Conservation (phyloP, 2,113 vertebrate genomes). For the Caranx ignobilis region DNA sequence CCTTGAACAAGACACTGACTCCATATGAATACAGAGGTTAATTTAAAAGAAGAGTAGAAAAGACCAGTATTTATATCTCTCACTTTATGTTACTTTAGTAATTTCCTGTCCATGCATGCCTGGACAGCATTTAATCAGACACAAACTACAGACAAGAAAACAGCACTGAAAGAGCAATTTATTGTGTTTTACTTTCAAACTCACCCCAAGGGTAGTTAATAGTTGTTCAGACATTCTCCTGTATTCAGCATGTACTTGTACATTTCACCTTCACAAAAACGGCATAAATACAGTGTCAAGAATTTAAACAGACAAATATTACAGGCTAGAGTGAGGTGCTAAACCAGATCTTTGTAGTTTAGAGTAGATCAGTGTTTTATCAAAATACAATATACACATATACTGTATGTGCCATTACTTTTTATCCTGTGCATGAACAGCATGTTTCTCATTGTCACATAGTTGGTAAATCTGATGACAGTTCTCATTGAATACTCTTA, state of each 20-base stretch:
- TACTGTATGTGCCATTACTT: neutral
- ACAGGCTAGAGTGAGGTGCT: conserved; percentile 15
- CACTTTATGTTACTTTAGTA: neutral
- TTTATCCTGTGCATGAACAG: neutral
- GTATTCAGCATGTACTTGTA: conserved; percentile 71
- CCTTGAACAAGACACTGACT: conserved; percentile 60
- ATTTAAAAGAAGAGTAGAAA: conserved; percentile 23
- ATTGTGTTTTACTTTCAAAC: conserved; percentile 70
- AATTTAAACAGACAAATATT: conserved; percentile 34
- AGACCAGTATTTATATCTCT: neutral
- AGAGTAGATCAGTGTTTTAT: neutral
- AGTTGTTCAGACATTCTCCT: conserved; percentile 62
- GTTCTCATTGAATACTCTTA: neutral
- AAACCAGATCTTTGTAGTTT: conserved; percentile 11
- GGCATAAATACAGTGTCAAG: conserved; percentile 6
- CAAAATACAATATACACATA: neutral
- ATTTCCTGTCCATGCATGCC: neutral
- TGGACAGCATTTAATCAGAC: conserved; percentile 8
- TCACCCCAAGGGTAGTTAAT: conserved; percentile 52
- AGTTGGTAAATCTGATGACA: neutral
- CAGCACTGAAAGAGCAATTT: conserved; percentile 66
- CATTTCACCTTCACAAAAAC: conserved; percentile 13
- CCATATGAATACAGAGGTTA: conserved; percentile 8
- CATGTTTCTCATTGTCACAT: conserved; percentile 3
- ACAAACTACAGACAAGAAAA: conserved; percentile 15